Evolutionary conservation across 2,113 vertebrate genomes (phyloP).

Genomic region (Amazona vittata): DNA sequence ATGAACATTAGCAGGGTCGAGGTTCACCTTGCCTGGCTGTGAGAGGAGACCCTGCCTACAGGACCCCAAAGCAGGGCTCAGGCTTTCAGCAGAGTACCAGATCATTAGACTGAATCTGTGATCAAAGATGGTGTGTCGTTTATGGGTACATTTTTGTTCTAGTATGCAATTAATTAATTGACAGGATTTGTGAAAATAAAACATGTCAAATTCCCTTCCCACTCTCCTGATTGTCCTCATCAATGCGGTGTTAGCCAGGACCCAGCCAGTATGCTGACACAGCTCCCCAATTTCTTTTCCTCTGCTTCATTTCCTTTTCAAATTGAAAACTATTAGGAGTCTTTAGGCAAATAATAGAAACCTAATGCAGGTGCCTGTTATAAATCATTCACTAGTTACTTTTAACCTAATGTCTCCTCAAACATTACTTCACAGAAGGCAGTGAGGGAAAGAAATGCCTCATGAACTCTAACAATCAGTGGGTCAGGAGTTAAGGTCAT

Average conservation of each 20-base stretch:
- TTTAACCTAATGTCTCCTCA: slow-evolving; percentile 44
- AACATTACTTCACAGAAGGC: background rate
- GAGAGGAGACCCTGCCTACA: background rate
- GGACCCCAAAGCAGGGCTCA: background rate
- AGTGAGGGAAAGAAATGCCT: slow-evolving; percentile 4
- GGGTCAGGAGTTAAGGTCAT: slow-evolving; percentile 41
- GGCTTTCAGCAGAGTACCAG: background rate
- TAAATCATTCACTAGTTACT: slow-evolving; percentile 46
- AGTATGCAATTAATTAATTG: background rate
- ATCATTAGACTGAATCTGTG: background rate
- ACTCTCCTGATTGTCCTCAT: background rate
- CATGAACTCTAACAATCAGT: slow-evolving; percentile 2
- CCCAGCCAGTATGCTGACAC: slow-evolving; percentile 11
- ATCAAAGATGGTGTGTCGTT: background rate
- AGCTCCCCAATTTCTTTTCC: slow-evolving; percentile 39
- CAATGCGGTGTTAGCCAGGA: background rate
- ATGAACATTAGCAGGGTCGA: fast-evolving
- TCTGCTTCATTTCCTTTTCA: slow-evolving; percentile 70
- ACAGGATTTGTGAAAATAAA: background rate
- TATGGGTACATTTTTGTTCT: background rate
- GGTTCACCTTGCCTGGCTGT: background rate
- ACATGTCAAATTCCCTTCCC: background rate
- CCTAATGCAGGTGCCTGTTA: slow-evolving; percentile 36
- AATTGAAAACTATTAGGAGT: slow-evolving; percentile 68
- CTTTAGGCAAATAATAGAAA: slow-evolving; percentile 69